Base-by-base conservation (phyloP, 2,888 invertebrate species). In the Drosophila koepferae region DNA sequence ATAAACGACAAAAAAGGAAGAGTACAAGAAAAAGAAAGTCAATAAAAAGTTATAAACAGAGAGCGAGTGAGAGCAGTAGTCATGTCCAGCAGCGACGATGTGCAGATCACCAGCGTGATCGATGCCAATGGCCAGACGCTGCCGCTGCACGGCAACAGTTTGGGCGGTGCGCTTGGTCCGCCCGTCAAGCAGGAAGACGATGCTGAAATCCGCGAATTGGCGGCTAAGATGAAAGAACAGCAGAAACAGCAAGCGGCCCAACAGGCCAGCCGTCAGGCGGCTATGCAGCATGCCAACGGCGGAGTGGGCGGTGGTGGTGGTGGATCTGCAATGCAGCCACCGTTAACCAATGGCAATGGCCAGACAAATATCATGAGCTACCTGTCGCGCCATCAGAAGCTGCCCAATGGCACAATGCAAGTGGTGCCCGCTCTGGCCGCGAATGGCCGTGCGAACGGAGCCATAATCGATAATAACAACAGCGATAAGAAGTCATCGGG, bases 141-240 rank as follows among this genome's bases (percentile, higher is more conserved):
- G 77, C 93, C 92, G 48, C 71, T 92, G 69, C 89, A 91, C 20
- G 92, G 92, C 66, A 92, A 77, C 62, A 90, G 90, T n/a, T 70
- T 93, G 58, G 93, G 92, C 43, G 89, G 89, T 7, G 76, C 84
- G 2, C 77, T 84, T 75, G 81, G 83, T 3, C 82, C 82, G 2
- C 90, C 87, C 9, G 92, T 93, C 6, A 93, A 93, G 69, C 92
- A 93, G 77, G 93, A 93, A 79, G 97, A 97, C 94, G 97, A 97
- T 93, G 96, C 97, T 83, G 97, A 98, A 94, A 97, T 97, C 91
- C 94, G 95, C 91, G 97, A 96, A 93, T 92, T 97, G 94, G 97
- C 97, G 81, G 96, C 96, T 89, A 97, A 97, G 94, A 96, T 98
- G 95, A 95, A 96, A 93, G 97, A 97, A 94, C 96, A 96, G 70